Evolutionary conservation across 2,797 vertebrate species (phyloP), one percentile per base, ranked within the genome.

Genomic region (Amazona ochrocephala): DNA sequence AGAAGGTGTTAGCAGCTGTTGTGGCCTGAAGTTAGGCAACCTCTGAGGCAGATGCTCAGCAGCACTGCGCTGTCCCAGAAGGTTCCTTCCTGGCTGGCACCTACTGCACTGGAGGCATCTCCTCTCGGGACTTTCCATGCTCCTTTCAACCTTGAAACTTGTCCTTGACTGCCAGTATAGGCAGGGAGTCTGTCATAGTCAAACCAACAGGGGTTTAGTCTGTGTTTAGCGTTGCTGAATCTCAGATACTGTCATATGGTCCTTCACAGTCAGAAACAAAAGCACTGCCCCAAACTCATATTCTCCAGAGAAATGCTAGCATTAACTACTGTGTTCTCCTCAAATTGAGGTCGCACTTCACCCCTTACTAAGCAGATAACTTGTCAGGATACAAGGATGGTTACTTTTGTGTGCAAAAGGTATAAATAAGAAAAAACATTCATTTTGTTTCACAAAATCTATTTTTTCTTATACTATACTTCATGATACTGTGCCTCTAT

Each of bases 31-130:
- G 0, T n/a, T 6, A 18, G 61, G 72, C 73, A 77, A 13, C 29
- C 27, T 44, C 5, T 11, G 66, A 45, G 34, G 58, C 74, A 75
- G 78, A 13, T 39, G 48, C 76, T 56, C 32, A 6, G 4, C 21
- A 20, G 61, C 62, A 24, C 42, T 24, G 74, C 53, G 21, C 6
- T 1, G 10, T 70, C 13, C 29, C 62, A 30, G 34, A 47, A 3
- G 18, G 39, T 47, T 15, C 62, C 48, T 67, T 41, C 62, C 76
- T 29, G 53, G 53, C 76, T 86, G 84, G 20, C 26, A 8, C 27
- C 5, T 7, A 5, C 32, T 51, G 44, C 3, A 0, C 48, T 10
- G 11, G 11, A 34, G 62, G 32, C 8, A 3, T 34, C 75, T 0
- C 3, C 47, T 54, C 62, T 20, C 10, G 29, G 29, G 48, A 7